Evolutionary conservation across 2,113 vertebrate species (phyloP).

Genomic region (Clupea harengus): DNA sequence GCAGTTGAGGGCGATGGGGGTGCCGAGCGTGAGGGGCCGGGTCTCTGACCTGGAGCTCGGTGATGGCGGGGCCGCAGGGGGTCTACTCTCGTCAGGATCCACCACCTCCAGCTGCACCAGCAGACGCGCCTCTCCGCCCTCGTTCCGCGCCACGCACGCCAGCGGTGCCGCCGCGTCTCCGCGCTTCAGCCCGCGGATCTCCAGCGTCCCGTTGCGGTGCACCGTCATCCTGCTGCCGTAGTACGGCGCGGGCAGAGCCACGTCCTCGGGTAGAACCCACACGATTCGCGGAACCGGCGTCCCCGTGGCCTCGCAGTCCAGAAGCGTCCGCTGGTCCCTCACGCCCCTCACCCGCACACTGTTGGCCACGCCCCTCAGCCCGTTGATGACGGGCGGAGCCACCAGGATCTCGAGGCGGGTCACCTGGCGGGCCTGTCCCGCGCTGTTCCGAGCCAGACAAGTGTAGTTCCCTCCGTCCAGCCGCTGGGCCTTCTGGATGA

Average conservation of each 20-base stretch:
- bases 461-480: slow-evolving; percentile 90
- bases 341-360: slow-evolving; percentile 65
- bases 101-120: slow-evolving; percentile 76
- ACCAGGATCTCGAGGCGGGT: slow-evolving; percentile 73
- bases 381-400: slow-evolving; percentile 79
- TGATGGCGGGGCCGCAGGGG: not conserved
- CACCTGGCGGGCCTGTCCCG: slow-evolving; percentile 77
- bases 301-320: slow-evolving; percentile 81
- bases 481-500: slow-evolving; percentile 81
- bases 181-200: slow-evolving; percentile 72
- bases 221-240: slow-evolving; percentile 79
- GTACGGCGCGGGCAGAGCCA: slow-evolving; percentile 84
- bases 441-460: slow-evolving; percentile 75
- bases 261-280: slow-evolving; percentile 86
- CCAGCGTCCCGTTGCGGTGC: slow-evolving; percentile 86
- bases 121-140: slow-evolving; percentile 82
- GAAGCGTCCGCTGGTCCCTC: slow-evolving; percentile 66
- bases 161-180: slow-evolving; percentile 76
- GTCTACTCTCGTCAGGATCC: slow-evolving; percentile 56
- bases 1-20: slow-evolving; percentile 82
- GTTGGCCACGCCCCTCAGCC: slow-evolving; percentile 60
- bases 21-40: slow-evolving; percentile 74
- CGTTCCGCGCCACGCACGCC: slow-evolving; percentile 80
- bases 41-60: slow-evolving; percentile 65
- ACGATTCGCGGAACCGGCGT: slow-evolving; percentile 74